phyloP scores from a whole-genome alignment of 2,888 invertebrate genomes.

The Noctua fimbriata region DNA sequence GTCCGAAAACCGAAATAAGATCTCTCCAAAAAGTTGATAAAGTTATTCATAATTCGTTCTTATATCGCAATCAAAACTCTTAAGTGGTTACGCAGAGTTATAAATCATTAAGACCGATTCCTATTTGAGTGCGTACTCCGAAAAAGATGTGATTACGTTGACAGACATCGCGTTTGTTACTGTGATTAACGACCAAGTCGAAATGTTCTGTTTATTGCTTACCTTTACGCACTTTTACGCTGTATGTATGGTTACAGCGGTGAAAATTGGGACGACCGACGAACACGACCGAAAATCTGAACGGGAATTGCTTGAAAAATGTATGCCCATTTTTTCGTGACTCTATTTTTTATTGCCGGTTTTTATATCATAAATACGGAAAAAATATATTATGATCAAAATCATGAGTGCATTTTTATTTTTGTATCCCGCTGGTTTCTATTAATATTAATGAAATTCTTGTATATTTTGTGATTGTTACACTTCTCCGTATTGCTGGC shows the following conservation, averaged over 20 bases:
- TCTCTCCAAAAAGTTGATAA: conserved; percentile 38
- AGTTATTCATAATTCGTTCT: conserved; percentile 36
- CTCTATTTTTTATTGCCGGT: conserved; percentile 39
- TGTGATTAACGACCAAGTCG: conserved; percentile 60
- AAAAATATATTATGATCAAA: conserved; percentile 37
- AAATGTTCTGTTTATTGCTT: conserved; percentile 65
- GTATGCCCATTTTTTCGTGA: conserved; percentile 33
- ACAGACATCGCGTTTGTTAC: conserved; percentile 62
- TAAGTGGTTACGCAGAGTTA: conserved; percentile 47
- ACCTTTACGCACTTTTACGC: conserved; percentile 57
- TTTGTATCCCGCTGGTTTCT: conserved; percentile 14
- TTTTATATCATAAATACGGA: conserved; percentile 35
- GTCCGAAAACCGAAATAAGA: conserved; percentile 30
- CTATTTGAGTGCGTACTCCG: conserved; percentile 47
- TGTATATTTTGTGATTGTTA: neutral
- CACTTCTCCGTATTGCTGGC: neutral
- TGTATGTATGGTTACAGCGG: conserved; percentile 46
- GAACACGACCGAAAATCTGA: conserved; percentile 32
- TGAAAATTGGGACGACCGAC: conserved; percentile 52
- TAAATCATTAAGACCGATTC: conserved; percentile 58
- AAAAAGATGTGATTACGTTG: conserved; percentile 65
- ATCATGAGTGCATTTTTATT: conserved; percentile 21
- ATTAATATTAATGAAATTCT: conserved; percentile 17
- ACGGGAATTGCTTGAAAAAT: conserved; percentile 44
- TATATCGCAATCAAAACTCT: conserved; percentile 55